A percentile compares a stretch with the other conserved stretches of the same genome.
These are phyloP conservation scores for Crotalus adamanteus DNA, from an alignment of 2,797 vertebrate species.

Conservation along the genomic window DNA sequence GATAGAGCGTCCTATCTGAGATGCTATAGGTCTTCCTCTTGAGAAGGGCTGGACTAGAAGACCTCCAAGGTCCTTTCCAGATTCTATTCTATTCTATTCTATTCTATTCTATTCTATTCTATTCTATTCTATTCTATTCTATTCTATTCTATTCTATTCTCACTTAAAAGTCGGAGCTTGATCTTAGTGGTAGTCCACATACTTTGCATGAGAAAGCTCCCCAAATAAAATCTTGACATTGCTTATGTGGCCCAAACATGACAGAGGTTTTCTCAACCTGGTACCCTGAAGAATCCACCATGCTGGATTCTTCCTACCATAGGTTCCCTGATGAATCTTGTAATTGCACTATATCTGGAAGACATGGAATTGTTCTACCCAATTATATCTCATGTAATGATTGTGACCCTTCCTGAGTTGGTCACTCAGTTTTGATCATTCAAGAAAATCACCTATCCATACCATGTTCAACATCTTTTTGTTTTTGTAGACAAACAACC, in stretches of 20 bases:
- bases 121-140: too few species aligned
- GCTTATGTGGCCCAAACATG: background rate
- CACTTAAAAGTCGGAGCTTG: background rate
- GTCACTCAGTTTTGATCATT: background rate
- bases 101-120: too few species aligned
- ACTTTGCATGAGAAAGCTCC: background rate
- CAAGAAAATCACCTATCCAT: background rate
- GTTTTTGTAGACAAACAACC: too few species aligned
- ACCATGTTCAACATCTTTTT: too few species aligned
- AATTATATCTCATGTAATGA: background rate
- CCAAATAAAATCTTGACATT: background rate
- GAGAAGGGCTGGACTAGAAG: too few species aligned
- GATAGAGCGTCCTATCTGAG: background rate
- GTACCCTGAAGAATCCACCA: background rate
- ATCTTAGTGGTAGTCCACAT: background rate
- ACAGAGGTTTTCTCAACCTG: background rate
- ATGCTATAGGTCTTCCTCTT: too few species aligned
- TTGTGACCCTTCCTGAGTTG: background rate
- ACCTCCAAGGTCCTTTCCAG: too few species aligned
- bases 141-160: background rate
- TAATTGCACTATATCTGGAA: background rate
- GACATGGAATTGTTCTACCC: background rate
- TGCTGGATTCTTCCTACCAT: background rate
- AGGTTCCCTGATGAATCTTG: background rate
- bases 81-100: too few species aligned